phyloP scores from a whole-genome alignment of 2,797 vertebrate species.

The Margarornis squamiger region DNA sequence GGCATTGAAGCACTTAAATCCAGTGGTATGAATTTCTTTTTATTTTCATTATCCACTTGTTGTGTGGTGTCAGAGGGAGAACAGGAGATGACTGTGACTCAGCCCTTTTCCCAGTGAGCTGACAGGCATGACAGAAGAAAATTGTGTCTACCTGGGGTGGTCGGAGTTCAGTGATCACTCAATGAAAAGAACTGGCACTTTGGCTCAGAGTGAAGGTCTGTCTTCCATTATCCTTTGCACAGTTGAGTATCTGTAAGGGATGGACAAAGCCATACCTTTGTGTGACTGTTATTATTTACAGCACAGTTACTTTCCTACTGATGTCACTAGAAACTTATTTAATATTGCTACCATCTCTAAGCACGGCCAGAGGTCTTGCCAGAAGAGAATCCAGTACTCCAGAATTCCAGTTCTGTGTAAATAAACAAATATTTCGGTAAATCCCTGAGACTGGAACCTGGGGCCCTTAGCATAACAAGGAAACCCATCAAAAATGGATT shows the following conservation, averaged over 20 bases:
- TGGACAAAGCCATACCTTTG: not conserved
- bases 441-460: conserved; percentile 30
- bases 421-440: conserved; percentile 51
- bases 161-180: not conserved
- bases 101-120: fast-evolving
- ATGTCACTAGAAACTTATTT: conserved; percentile 14
- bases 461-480: conserved; percentile 17
- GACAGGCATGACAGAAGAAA: not conserved
- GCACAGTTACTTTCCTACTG: not conserved
- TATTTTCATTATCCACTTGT: not conserved
- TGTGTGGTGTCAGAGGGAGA: not conserved
- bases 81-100: not conserved
- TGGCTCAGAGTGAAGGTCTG: not conserved
- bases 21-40: not conserved
- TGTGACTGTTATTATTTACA: not conserved
- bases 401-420: conserved; percentile 17
- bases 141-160: not conserved
- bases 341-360: not conserved
- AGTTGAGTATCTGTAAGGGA: not conserved
- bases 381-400: not conserved
- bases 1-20: not conserved
- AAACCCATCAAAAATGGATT: conserved; percentile 38
- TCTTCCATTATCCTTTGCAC: not conserved
- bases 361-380: not conserved
- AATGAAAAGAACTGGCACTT: not conserved